Evolutionary conservation across 2,113 vertebrate species (phyloP), one percentile per base, ranked within the genome.

Genomic region (Strix uralensis): DNA sequence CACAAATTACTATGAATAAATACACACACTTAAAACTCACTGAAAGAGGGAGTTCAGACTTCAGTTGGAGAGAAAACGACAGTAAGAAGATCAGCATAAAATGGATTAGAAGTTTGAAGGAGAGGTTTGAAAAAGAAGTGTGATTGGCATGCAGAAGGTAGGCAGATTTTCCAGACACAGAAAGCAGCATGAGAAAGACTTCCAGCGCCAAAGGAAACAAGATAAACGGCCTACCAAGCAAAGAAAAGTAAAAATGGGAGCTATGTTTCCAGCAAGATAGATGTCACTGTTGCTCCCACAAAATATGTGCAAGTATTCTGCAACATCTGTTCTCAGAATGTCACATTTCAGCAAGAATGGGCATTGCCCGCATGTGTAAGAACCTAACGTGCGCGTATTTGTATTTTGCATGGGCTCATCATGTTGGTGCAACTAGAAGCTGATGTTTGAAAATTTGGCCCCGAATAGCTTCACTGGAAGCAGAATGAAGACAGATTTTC

Each of bases 371-470:
- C 81, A 69, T 89, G 73, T 49, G 36, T 40, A 90, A 85, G 84
- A 91, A 58, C 66, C 46, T 75, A 62, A 71, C 1, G 6, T 10
- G 57, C 15, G 0, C 4, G 3, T 72, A 61, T 87, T 92, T 92
- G 62, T 94, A 75, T 95, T 94, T 95, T 58, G 46, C 70, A 70
- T 18, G 74, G 84, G 51, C 74, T 95, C 30, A 34, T 69, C 5
- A 0, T 94, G 94, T 95, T 97, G 95, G 78, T 94, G 78, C 89
- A 92, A 96, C 91, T 85, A 75, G 63, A 92, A 90, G 70, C 70
- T 92, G 92, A 82, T 94, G 94, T 97, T 94, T 91, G 86, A 91
- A 97, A 96, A 96, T 95, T 82, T 95, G 86, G 84, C 91, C 92
- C 89, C 0, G 0, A 66, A 67, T 38, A 82, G 11, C 58, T 94